phyloP scores from a whole-genome alignment of 2,797 vertebrate species.

The Vireo griseus region DNA sequence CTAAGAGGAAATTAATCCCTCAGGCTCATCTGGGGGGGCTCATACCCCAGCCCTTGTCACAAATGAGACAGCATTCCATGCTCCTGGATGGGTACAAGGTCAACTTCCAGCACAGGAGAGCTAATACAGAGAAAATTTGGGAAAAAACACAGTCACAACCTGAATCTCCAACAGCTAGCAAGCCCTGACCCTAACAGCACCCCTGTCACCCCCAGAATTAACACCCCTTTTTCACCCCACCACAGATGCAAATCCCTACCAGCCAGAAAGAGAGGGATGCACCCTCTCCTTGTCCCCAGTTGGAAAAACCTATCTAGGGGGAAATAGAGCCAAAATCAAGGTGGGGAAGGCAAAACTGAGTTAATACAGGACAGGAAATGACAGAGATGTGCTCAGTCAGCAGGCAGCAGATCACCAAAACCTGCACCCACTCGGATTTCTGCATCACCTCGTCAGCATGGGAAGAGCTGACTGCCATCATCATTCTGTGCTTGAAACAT shows the following conservation, averaged over 20 bases:
- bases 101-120: not conserved
- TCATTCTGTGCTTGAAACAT: not conserved
- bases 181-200: not conserved
- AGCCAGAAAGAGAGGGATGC: not conserved
- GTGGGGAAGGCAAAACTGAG: not conserved
- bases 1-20: not conserved
- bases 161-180: not conserved
- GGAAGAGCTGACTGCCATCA: not conserved
- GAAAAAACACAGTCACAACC: not conserved
- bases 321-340: not conserved
- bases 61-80: not conserved
- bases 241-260: accelerated
- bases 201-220: not conserved
- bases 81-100: not conserved
- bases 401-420: not conserved
- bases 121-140: not conserved
- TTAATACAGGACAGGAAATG: accelerated
- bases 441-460: accelerated
- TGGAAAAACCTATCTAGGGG: accelerated
- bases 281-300: not conserved
- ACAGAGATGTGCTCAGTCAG: not conserved
- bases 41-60: not conserved
- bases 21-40: not conserved
- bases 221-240: not conserved
- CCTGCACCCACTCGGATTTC: not conserved